A percentile compares a stretch with the other conserved stretches of the same genome.
Conservation (phyloP, 1,140 invertebrate genomes). For the Acromyrmex echinatior region DNA sequence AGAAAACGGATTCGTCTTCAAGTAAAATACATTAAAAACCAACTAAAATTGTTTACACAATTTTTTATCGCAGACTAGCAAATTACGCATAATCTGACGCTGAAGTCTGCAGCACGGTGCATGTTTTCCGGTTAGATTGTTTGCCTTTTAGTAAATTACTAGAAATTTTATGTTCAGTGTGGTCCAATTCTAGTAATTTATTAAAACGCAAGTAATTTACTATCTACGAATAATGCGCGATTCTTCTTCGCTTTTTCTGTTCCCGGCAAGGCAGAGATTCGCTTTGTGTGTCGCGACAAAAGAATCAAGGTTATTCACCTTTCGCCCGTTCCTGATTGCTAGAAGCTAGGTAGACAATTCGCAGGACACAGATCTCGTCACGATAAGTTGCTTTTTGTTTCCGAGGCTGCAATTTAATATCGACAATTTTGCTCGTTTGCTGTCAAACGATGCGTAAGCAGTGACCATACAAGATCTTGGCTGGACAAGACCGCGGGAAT, state of each 20-base stretch:
- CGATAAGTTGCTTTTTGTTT: background rate
- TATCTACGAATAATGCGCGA: slow-evolving; percentile 1
- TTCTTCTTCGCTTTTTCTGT: slow-evolving; percentile 24
- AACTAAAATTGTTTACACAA: too few relatives aligned
- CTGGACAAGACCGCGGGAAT: background rate
- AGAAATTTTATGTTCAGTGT: too few relatives aligned
- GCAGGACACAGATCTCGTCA: background rate
- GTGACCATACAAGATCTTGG: background rate
- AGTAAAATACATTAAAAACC: too few relatives aligned
- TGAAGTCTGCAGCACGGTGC: too few relatives aligned
- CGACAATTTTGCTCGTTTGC: background rate
- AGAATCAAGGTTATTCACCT: slow-evolving; percentile 79
- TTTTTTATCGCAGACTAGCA: too few relatives aligned
- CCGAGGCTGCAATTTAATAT: slow-evolving; percentile 20
- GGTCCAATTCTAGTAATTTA: too few relatives aligned
- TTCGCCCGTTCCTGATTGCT: slow-evolving; percentile 66
- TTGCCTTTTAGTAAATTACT: too few relatives aligned
- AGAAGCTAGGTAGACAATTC: slow-evolving; percentile 27
- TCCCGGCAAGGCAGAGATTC: background rate
- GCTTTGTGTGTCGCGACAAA: slow-evolving; percentile 58
- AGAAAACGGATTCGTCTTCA: too few relatives aligned
- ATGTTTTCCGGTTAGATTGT: too few relatives aligned
- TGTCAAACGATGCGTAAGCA: background rate
- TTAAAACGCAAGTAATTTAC: too few relatives aligned
- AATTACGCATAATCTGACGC: too few relatives aligned